These are phyloP conservation scores for Tolmerus cingulatus DNA, from an alignment of 2,888 invertebrate species.

Conservation along the genomic window DNA sequence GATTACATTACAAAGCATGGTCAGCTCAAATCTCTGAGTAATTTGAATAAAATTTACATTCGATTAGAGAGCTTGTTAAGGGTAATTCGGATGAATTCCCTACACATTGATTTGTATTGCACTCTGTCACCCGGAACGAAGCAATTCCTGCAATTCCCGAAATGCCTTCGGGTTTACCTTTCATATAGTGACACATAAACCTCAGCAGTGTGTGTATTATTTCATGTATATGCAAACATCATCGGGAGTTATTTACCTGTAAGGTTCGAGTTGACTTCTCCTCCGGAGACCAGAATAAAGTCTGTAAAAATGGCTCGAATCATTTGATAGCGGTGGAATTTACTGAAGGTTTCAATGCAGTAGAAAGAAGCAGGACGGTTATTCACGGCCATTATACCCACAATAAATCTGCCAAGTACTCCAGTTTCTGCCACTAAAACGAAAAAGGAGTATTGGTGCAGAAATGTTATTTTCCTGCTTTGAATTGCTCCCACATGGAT, in stretches of 20 bases:
- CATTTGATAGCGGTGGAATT: conserved; percentile 4
- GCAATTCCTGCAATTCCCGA: not conserved
- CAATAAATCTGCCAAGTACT: conserved; percentile 36
- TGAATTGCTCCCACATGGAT: conserved; percentile 30
- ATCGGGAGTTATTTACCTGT: not conserved
- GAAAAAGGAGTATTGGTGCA: conserved; percentile 1
- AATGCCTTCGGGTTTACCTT: not conserved
- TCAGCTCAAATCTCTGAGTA: not conserved
- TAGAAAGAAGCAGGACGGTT: not conserved
- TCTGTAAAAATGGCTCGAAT: not conserved
- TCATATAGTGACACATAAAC: not conserved
- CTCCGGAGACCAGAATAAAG: not conserved
- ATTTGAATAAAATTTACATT: not conserved
- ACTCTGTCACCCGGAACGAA: not conserved
- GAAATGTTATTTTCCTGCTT: conserved; percentile 13
- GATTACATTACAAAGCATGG: not conserved
- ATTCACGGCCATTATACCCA: conserved; percentile 25
- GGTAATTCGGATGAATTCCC: not conserved
- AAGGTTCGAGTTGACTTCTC: conserved; percentile 6
- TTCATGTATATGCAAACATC: not conserved
- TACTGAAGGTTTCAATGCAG: not conserved
- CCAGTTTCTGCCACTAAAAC: not conserved
- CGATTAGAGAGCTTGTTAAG: not conserved
- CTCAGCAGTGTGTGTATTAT: not conserved
- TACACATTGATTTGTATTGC: not conserved